Base-by-base conservation (phyloP, 2,113 vertebrate genomes). In the Tragelaphus imberbis region DNA sequence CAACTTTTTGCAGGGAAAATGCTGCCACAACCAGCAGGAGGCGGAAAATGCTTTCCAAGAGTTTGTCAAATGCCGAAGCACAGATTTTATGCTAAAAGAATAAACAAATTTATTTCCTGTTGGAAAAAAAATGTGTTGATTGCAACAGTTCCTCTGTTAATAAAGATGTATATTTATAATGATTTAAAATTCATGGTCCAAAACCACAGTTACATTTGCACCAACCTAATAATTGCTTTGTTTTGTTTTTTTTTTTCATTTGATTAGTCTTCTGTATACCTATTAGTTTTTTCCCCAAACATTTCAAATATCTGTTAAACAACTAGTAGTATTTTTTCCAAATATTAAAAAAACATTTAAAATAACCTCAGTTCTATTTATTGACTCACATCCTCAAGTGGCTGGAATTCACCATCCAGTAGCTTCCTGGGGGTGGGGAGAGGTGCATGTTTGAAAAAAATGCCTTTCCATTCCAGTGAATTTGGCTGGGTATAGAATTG, bases 401-500 rank as follows among this genome's bases (percentile, higher is more conserved):
- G n/a, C 30, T 94, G 55, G 47, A 84, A 82, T 47, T 61, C 63
- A 71, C 53, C 25, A 44, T 58, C 44, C 44, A 84, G 7, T 21
- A 65, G 47, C 33, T 80, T 90, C 47, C 49, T 51, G 16, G 5
- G 7, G 13, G 23, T 51, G 0, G 14, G 3, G 7, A 1, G 6
- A 40, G 19, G 9, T 36, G 5, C 12, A 11, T 30, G 44, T 79
- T 80, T 89, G 77, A 82, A 88, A 94, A 47, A 30, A 47, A 25
- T 40, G 68, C 27, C 51, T 53, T 49, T 79, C 44, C 65, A 63
- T 11, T 47, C 27, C 77, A 84, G 6, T 63, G 10, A 85, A 40
- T 96, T 87, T 93, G 55, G 94, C 53, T 96, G 77, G 86, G 85
- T 95, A 96, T 55, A 93, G 36, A 97, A 93, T 56, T 92, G 40